Percentiles rank a stretch among this genome's conserved stretches.
phyloP scores from a whole-genome alignment of 1,140 invertebrate species.

The Apis mellifera region Amel_HAv3.1 CM009943.2:9127501-9128000 shows the following conservation, averaged over 20 bases:
- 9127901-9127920: conserved; percentile 35
- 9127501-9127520: too few species aligned
- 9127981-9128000: conserved; percentile 85
- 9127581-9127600: too few species aligned
- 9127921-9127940: conserved; percentile 64
- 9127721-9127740: conserved; percentile 42
- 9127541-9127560: too few species aligned
- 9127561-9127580: too few species aligned
- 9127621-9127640: not conserved
- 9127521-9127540: too few species aligned
- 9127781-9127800: too few species aligned
- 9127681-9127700: conserved; percentile 34
- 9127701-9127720: not conserved
- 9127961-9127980: conserved; percentile 92
- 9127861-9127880: conserved; percentile 52
- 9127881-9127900: conserved; percentile 61
- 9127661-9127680: conserved; percentile 36
- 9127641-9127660: conserved; percentile 51
- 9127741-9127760: not conserved
- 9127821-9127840: not conserved
- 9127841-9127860: not conserved
- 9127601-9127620: not conserved
- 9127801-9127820: too few species aligned
- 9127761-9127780: too few species aligned
- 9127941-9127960: conserved; percentile 62